Evolutionary conservation across 2,888 invertebrate genomes (phyloP).

Genomic region (Tiphia femorata): DNA sequence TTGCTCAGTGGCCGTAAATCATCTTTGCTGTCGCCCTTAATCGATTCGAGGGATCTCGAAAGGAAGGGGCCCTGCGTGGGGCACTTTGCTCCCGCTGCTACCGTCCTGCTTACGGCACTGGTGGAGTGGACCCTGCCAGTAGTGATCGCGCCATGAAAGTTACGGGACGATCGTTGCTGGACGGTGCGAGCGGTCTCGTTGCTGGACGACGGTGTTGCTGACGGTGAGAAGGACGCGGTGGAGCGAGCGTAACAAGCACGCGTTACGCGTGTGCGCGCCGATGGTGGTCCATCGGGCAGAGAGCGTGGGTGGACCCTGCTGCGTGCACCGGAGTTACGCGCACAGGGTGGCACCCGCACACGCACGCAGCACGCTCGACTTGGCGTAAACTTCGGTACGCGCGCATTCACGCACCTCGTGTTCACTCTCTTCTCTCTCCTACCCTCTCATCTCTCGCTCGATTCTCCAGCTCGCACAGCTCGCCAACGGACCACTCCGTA

Average conservation of each 20-base stretch:
- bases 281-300: not conserved
- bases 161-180: too few relatives aligned
- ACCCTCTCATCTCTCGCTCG: not conserved
- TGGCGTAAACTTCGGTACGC: not conserved
- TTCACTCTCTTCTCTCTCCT: not conserved
- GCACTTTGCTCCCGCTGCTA: slow-evolving; percentile 15
- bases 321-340: not conserved
- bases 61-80: too few relatives aligned
- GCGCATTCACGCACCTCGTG: too few relatives aligned
- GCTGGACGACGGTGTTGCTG: too few relatives aligned
- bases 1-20: slow-evolving; percentile 52
- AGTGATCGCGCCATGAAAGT: too few relatives aligned
- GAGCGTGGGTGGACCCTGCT: not conserved
- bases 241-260: slow-evolving; percentile 24
- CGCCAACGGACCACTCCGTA: too few relatives aligned
- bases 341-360: not conserved
- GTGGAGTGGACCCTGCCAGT: not conserved
- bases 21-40: slow-evolving; percentile 49
- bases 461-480: too few relatives aligned
- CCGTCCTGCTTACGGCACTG: slow-evolving; percentile 12
- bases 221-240: slow-evolving; percentile 34
- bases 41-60: slow-evolving; percentile 63
- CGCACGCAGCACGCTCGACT: not conserved
- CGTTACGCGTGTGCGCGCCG: not conserved
- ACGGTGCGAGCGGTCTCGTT: too few relatives aligned